phyloP scores from a whole-genome alignment of 2,888 invertebrate genomes.

The Slavum lentiscoides region DNA sequence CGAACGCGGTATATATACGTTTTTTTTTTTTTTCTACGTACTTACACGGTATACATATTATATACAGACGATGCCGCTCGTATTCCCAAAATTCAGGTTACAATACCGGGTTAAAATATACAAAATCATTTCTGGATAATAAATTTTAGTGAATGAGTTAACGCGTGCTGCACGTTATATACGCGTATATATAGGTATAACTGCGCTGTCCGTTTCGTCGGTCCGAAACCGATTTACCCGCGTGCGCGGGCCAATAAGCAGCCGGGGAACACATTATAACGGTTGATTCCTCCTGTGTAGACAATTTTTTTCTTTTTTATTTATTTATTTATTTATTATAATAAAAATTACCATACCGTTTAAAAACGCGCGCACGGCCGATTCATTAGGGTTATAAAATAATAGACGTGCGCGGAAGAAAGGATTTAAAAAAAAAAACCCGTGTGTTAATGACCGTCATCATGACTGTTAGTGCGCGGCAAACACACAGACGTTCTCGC shows the following conservation, averaged over 20 bases:
- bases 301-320: neutral
- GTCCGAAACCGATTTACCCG: too few species aligned
- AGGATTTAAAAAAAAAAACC: too few species aligned
- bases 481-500: too few species aligned
- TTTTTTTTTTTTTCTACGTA: neutral
- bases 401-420: neutral
- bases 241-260: neutral
- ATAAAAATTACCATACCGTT: conserved; percentile 2
- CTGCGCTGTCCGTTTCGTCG: neutral
- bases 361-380: neutral
- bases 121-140: conserved; percentile 20
- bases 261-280: neutral
- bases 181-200: too few species aligned
- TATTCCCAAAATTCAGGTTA: conserved; percentile 1
- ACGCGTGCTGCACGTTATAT: neutral
- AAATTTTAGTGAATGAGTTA: conserved; percentile 1
- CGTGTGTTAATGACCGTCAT: too few species aligned
- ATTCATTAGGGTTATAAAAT: neutral
- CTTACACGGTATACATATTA: neutral
- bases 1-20: neutral
- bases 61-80: too few species aligned
- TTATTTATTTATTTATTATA: neutral
- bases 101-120: neutral
- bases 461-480: too few species aligned
- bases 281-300: conserved; percentile 12